phyloP scores from a whole-genome alignment of 2,888 invertebrate genomes.

The Rotaria magnacalcarata region DNA sequence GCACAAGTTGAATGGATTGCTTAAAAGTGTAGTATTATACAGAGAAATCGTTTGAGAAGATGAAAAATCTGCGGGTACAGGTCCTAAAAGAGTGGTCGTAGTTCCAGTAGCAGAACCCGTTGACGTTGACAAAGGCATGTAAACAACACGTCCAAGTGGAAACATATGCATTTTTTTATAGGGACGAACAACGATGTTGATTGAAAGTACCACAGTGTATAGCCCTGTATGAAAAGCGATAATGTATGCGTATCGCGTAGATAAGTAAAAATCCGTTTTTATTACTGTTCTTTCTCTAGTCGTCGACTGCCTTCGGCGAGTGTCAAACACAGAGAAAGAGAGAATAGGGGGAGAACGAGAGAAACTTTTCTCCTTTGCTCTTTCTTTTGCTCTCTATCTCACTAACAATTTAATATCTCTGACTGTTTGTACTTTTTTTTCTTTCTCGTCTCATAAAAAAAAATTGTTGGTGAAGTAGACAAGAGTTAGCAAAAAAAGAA shows the following conservation, averaged over 20 bases:
- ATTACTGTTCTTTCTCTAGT: conserved; percentile 2
- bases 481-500: neutral
- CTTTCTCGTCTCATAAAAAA: neutral
- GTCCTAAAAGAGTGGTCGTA: neutral
- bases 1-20: conserved; percentile 3
- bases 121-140: conserved; percentile 1
- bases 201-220: neutral
- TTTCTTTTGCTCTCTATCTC: neutral
- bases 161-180: conserved; percentile 33
- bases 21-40: neutral
- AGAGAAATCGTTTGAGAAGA: neutral
- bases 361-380: neutral
- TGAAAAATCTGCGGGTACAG: neutral
- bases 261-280: conserved; percentile 29
- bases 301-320: neutral
- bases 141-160: conserved; percentile 33
- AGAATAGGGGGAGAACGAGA: neutral
- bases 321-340: neutral
- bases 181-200: conserved; percentile 4
- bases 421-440: conserved; percentile 9
- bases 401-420: conserved; percentile 5
- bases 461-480: neutral
- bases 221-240: neutral
- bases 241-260: conserved; percentile 26
- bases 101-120: neutral